Evolutionary conservation across 2,797 vertebrate species (phyloP).

Genomic region (Pampus argenteus): DNA sequence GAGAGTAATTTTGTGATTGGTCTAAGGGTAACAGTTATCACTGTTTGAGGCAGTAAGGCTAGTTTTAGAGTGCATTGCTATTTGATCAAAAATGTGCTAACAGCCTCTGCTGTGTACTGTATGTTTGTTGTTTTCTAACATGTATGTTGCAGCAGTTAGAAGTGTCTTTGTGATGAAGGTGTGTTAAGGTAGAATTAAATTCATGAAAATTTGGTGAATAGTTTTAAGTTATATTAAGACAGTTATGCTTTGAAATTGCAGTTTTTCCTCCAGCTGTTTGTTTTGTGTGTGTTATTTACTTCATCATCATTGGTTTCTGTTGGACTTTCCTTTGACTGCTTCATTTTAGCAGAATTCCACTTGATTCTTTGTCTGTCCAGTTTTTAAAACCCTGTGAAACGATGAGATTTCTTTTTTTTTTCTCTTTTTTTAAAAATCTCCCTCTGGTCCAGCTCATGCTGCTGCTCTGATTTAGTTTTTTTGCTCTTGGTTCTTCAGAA

Average conservation of each 20-base stretch:
- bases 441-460: neutral
- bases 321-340: neutral
- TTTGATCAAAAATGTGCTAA: too few species aligned
- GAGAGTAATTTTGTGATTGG: too few species aligned
- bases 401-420: neutral
- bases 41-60: neutral
- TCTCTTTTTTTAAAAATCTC: neutral
- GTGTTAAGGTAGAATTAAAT: too few species aligned
- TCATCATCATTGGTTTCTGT: neutral
- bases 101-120: neutral
- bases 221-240: neutral
- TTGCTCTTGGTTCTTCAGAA: neutral
- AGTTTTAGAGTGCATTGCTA: too few species aligned
- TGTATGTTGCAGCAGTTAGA: neutral
- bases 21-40: neutral
- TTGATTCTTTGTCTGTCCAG: neutral
- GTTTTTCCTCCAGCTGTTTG: neutral
- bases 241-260: neutral
- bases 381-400: too few species aligned
- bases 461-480: too few species aligned
- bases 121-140: too few species aligned
- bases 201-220: neutral
- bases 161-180: too few species aligned
- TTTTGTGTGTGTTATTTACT: neutral
- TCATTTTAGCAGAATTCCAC: neutral